phyloP scores from a whole-genome alignment of 2,888 invertebrate genomes.

The Leucophora obtusa region DNA sequence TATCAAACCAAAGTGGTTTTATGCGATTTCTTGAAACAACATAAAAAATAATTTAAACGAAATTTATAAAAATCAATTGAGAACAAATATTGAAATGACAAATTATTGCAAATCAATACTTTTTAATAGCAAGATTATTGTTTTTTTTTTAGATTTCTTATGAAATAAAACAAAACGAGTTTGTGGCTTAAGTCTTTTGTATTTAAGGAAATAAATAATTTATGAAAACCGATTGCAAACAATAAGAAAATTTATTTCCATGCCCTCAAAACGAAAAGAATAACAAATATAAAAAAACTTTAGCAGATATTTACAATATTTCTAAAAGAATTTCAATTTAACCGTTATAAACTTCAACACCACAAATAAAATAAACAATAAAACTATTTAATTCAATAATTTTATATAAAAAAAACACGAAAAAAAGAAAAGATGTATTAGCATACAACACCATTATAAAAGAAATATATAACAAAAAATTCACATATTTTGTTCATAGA shows the following conservation, averaged over 20 bases:
- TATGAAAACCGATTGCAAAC: neutral
- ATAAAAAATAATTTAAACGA: no score
- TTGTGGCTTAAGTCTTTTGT: conserved; percentile 23
- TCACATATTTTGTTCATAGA: neutral
- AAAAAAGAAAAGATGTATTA: neutral
- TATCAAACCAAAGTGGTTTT: no score
- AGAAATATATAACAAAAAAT: neutral
- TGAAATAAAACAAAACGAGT: neutral
- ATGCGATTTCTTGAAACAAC: no score
- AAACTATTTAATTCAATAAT: conserved; percentile 31
- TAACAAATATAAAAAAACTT: neutral
- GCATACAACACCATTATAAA: neutral
- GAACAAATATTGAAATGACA: no score
- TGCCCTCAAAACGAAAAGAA: neutral
- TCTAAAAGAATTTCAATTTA: conserved; percentile 13
- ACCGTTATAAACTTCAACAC: conserved; percentile 28
- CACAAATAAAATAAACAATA: conserved; percentile 1
- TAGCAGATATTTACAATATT: neutral
- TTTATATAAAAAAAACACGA: neutral
- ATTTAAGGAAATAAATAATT: neutral
- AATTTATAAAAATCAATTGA: no score
- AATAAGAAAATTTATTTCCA: conserved; percentile 3
- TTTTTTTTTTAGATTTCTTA: no score
- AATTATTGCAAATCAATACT: no score
- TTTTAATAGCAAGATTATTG: no score